Percentiles rank a stretch among this genome's conserved stretches.
These are phyloP conservation scores for Tolmerus cingulatus DNA, from an alignment of 2,888 invertebrate species.

Conservation along the genomic window DNA sequence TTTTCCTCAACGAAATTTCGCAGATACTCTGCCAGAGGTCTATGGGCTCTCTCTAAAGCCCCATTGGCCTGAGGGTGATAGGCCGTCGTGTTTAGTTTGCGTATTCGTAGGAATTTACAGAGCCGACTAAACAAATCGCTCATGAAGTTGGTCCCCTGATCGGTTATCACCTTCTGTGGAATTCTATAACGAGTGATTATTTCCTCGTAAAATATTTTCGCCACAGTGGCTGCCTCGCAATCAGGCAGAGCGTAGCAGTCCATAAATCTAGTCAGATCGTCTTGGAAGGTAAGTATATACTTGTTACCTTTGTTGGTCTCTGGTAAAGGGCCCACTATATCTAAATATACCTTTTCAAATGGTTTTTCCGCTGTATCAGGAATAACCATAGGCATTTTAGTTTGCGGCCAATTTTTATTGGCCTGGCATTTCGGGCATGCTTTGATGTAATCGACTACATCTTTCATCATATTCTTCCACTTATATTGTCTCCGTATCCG, in stretches of 20 bases:
- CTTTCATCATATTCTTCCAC: neutral
- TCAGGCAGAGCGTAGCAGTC: neutral
- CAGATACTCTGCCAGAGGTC: neutral
- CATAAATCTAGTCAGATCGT: neutral
- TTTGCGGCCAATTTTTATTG: neutral
- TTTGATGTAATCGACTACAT: neutral
- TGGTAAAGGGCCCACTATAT: neutral
- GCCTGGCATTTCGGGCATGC: neutral
- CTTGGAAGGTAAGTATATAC: neutral
- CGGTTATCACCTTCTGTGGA: neutral
- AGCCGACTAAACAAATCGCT: neutral
- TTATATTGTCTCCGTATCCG: neutral
- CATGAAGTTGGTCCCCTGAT: neutral
- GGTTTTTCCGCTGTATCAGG: neutral
- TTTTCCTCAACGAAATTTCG: neutral
- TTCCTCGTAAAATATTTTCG: neutral
- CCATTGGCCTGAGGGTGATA: constrained; percentile 49
- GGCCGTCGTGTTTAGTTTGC: neutral
- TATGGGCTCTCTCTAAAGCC: no score
- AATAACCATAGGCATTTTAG: neutral
- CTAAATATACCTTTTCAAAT: neutral
- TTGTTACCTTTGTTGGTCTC: neutral
- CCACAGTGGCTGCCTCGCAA: neutral
- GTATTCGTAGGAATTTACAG: neutral
- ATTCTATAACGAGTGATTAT: neutral